These are phyloP conservation scores for Hypanus sabinus DNA, from an alignment of 2,113 vertebrate genomes.

Conservation along the genomic window DNA sequence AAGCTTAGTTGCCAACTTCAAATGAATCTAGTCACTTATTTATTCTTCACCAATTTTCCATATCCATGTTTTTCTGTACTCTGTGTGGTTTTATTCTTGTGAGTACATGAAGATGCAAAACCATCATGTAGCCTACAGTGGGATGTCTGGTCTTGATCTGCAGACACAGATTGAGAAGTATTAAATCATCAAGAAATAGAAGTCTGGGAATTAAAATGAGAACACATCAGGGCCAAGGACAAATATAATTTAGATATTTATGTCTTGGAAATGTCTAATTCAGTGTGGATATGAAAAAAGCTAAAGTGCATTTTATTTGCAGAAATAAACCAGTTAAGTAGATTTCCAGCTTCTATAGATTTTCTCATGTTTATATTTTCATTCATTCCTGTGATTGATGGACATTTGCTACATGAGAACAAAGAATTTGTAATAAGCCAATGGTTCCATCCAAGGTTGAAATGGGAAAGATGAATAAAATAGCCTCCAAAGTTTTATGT, in stretches of 20 bases:
- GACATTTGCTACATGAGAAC: background rate
- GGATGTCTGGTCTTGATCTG: background rate
- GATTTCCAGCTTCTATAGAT: no score
- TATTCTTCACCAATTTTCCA: background rate
- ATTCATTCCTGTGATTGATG: background rate
- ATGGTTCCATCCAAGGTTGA: no score
- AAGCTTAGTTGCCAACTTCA: background rate
- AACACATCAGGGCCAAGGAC: background rate
- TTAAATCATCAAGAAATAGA: background rate
- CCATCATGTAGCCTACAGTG: background rate
- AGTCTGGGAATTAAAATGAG: background rate
- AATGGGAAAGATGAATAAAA: no score
- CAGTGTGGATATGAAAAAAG: background rate
- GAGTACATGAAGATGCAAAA: background rate
- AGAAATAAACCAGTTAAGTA: background rate
- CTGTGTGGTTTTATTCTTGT: background rate
- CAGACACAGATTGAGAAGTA: background rate
- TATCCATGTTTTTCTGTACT: background rate
- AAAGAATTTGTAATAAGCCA: no score
- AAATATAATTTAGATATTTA: background rate
- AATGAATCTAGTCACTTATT: background rate
- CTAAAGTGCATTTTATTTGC: background rate
- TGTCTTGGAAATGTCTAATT: background rate
- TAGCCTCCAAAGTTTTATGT: background rate
- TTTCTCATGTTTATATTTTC: background rate